Percentiles rank a stretch among this genome's conserved stretches.
phyloP scores from a whole-genome alignment of 2,888 invertebrate species.

The Alentia gelatinosa region DNA sequence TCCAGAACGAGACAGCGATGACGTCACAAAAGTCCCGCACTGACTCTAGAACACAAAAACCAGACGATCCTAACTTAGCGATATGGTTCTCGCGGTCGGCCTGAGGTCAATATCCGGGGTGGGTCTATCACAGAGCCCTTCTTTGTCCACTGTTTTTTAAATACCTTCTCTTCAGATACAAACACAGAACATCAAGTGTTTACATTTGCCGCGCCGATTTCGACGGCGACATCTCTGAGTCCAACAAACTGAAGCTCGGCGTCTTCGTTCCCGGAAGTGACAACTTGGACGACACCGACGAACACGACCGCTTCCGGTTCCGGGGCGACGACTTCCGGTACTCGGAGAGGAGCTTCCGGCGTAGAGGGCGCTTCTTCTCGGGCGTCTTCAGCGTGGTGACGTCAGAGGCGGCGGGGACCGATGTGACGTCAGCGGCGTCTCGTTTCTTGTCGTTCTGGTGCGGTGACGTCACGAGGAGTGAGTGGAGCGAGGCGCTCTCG shows the following conservation, averaged over 20 bases:
- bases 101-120: no score
- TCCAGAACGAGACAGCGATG: no score
- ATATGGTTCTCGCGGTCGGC: no score
- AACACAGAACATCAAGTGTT: no score
- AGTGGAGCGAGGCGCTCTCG: not conserved
- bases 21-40: no score
- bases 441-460: slow-evolving; percentile 44
- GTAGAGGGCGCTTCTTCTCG: not conserved
- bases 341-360: not conserved
- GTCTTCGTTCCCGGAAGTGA: not conserved
- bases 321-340: not conserved
- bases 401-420: not conserved
- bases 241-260: not conserved
- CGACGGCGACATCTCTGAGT: not conserved
- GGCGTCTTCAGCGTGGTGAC: not conserved
- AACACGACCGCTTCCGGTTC: not conserved
- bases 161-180: no score
- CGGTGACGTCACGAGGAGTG: slow-evolving; percentile 57
- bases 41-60: no score
- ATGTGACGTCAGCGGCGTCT: not conserved
- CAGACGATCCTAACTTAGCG: no score
- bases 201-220: slow-evolving; percentile 30
- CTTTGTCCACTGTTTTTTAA: no score
- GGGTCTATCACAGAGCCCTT: no score
- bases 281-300: not conserved